Evolutionary conservation across 1,140 invertebrate species (phyloP).

Genomic region (Polypedilum pembai): DNA sequence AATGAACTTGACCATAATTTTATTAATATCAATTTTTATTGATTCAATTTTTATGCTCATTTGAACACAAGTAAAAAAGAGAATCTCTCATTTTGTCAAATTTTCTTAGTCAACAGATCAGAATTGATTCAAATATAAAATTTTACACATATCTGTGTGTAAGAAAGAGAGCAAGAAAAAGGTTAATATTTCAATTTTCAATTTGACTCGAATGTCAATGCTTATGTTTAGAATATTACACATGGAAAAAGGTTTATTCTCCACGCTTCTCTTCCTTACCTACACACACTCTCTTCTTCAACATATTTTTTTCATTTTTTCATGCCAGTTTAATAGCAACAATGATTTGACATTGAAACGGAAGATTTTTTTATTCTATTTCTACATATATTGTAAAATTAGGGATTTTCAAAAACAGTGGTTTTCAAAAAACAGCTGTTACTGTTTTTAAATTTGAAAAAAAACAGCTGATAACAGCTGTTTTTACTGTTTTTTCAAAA

Average conservation of each 20-base stretch:
- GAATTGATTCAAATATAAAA: background rate
- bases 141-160: background rate
- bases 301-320: background rate
- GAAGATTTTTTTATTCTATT: background rate
- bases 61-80: background rate
- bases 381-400: no score
- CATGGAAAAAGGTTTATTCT: background rate
- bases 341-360: conserved; percentile 28
- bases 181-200: conserved; percentile 26
- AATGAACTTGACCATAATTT: background rate
- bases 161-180: background rate
- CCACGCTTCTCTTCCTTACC: background rate
- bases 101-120: background rate
- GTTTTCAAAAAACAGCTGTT: no score
- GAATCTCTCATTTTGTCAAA: background rate
- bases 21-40: background rate
- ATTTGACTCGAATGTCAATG: background rate
- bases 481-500: no score
- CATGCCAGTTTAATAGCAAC: background rate
- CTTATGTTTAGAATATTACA: conserved; percentile 7
- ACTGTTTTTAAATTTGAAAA: no score
- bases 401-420: no score
- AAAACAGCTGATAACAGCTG: no score
- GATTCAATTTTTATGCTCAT: background rate
- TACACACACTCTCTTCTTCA: background rate